phyloP scores from a whole-genome alignment of 2,797 vertebrate species.

The Botia kubotai region DNA sequence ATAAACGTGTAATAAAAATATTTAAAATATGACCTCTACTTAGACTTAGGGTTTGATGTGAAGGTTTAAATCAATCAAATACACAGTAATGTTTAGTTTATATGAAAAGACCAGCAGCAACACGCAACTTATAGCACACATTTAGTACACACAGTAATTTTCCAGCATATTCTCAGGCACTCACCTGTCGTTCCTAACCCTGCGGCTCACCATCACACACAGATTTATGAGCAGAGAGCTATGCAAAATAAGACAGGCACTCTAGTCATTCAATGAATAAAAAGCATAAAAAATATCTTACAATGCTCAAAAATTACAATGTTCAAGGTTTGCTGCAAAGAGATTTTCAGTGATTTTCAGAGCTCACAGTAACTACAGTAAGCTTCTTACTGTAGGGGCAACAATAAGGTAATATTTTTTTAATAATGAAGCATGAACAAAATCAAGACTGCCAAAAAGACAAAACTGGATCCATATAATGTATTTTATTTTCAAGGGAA shows the following conservation, averaged over 20 bases:
- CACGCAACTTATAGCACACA: background rate
- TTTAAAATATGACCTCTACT: background rate
- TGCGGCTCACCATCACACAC: slow-evolving; percentile 13
- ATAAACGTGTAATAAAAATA: background rate
- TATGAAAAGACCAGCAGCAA: background rate
- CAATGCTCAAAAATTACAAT: too few relatives aligned
- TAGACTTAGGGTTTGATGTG: background rate
- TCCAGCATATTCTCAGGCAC: slow-evolving; percentile 8
- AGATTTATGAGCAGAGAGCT: slow-evolving; percentile 43
- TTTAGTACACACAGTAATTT: background rate
- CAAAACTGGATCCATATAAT: too few relatives aligned
- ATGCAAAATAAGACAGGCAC: slow-evolving; percentile 25
- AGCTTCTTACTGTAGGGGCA: too few relatives aligned
- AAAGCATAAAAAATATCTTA: background rate
- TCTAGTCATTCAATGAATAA: slow-evolving; percentile 16
- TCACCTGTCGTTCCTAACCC: slow-evolving; percentile 41
- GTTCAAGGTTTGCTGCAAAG: too few relatives aligned
- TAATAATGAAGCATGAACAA: too few relatives aligned
- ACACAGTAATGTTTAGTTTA: slow-evolving; percentile 10
- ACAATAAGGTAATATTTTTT: too few relatives aligned
- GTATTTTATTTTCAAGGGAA: too few relatives aligned
- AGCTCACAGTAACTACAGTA: too few relatives aligned
- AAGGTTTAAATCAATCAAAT: slow-evolving; percentile 7
- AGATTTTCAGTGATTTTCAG: too few relatives aligned
- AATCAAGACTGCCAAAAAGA: too few relatives aligned